A percentile compares a stretch with the other conserved stretches of the same genome.
Evolutionary conservation across 1,140 invertebrate species (phyloP).

Genomic region (Drosophila lacertosa): DNA sequence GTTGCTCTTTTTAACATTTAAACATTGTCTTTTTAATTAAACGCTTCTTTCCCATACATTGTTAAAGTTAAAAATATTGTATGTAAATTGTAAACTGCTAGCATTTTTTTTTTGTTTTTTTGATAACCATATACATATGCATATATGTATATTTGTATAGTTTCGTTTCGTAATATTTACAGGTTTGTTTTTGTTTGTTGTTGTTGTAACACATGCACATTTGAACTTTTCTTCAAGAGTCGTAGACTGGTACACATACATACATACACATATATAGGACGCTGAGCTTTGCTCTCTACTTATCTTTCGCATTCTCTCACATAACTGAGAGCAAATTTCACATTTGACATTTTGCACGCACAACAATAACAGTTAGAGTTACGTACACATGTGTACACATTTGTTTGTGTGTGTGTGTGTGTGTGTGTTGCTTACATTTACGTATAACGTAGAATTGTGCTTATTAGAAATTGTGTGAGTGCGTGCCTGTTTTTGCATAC

Average conservation of each 20-base stretch:
- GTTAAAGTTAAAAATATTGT: conserved; percentile 37
- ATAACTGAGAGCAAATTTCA: conserved; percentile 21
- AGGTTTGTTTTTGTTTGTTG: conserved; percentile 29
- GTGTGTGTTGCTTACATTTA: conserved; percentile 19
- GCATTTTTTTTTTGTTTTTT: no score
- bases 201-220: conserved; percentile 31
- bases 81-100: conserved; percentile 52
- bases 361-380: conserved; percentile 21
- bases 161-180: conserved; percentile 62
- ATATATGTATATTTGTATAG: conserved; percentile 39
- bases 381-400: conserved; percentile 4
- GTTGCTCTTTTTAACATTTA: conserved; percentile 49
- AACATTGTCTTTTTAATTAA: conserved; percentile 61
- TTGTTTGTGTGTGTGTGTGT: not conserved
- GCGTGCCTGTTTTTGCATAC: conserved; percentile 5
- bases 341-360: conserved; percentile 45
- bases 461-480: conserved; percentile 39
- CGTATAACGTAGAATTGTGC: conserved; percentile 48
- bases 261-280: conserved; percentile 10
- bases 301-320: conserved; percentile 5
- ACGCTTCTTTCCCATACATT: conserved; percentile 48
- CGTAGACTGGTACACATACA: conserved; percentile 25
- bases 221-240: conserved; percentile 48
- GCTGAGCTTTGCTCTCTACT: conserved; percentile 30
- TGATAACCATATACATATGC: conserved; percentile 45